phyloP scores from a whole-genome alignment of 2,797 vertebrate species.

The Cryptoprocta ferox region DNA sequence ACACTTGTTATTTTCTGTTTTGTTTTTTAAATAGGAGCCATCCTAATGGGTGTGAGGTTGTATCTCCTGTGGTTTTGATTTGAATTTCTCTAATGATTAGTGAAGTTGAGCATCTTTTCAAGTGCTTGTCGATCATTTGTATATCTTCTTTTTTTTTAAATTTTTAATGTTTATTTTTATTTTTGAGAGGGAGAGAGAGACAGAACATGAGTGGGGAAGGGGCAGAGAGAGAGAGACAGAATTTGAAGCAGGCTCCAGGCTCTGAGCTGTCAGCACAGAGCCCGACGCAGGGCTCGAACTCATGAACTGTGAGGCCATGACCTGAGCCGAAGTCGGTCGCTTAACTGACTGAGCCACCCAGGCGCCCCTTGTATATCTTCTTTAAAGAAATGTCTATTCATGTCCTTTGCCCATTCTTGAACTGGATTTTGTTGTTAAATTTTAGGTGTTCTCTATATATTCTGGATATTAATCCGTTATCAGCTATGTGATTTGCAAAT shows the following conservation, averaged over 20 bases:
- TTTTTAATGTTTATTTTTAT: too few species aligned
- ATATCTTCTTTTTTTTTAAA: background rate
- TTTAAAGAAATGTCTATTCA: background rate
- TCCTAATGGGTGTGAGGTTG: background rate
- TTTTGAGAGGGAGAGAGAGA: too few species aligned
- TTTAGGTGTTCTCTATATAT: background rate
- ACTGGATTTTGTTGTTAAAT: background rate
- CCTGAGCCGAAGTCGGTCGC: too few species aligned
- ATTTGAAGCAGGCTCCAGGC: too few species aligned
- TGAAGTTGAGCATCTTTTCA: background rate
- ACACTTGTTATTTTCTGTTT: background rate
- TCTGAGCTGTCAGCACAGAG: too few species aligned
- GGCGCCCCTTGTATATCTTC: background rate
- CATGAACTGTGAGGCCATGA: too few species aligned
- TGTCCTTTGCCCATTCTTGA: background rate
- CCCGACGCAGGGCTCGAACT: too few species aligned
- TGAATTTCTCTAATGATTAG: background rate
- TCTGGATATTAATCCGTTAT: background rate
- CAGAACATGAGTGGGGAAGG: too few species aligned
- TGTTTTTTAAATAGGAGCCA: background rate
- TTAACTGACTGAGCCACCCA: too few species aligned
- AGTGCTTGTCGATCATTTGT: background rate
- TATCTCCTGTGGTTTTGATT: background rate
- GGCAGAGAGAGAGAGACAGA: too few species aligned
- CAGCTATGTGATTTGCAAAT: background rate